A percentile compares a stretch with the other conserved stretches of the same genome.
phyloP scores from a whole-genome alignment of 2,113 vertebrate genomes.

The Oreochromis tanganicae region DNA sequence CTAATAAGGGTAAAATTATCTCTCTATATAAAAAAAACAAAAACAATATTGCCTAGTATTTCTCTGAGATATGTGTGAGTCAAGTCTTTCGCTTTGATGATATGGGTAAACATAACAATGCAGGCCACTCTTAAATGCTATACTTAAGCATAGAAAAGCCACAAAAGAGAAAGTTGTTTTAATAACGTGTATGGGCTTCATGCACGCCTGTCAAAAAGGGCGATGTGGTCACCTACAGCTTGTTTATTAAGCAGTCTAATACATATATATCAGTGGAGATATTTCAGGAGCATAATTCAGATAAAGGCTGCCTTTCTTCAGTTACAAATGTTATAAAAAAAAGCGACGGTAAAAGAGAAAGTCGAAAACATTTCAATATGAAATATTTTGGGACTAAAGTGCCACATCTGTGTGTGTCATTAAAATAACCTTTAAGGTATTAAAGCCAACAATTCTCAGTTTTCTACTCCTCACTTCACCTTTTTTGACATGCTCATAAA shows the following conservation, averaged over 20 bases:
- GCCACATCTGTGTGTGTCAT: not conserved
- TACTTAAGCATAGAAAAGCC: not conserved
- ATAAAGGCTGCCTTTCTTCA: not conserved
- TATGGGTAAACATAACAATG: not conserved
- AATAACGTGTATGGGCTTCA: not conserved
- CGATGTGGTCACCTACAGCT: not conserved
- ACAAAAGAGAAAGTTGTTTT: not conserved
- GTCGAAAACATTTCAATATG: not conserved
- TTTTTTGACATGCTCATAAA: not conserved
- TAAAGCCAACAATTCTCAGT: not conserved
- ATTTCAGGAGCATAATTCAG: not conserved
- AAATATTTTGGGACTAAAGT: not conserved
- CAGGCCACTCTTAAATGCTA: not conserved
- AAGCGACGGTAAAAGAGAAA: not conserved
- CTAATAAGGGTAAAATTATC: not conserved
- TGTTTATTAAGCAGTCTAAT: constrained; percentile 7
- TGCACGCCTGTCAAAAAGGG: not conserved
- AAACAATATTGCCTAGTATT: not conserved
- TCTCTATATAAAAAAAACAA: not conserved
- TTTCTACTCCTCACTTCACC: not conserved
- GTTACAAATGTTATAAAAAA: not conserved
- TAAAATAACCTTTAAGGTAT: not conserved
- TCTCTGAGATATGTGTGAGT: not conserved
- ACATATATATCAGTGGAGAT: not conserved
- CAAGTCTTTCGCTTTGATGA: not conserved